Evolutionary conservation across 1,140 invertebrate genomes (phyloP).

Genomic region (Araneus ventricosus): DNA sequence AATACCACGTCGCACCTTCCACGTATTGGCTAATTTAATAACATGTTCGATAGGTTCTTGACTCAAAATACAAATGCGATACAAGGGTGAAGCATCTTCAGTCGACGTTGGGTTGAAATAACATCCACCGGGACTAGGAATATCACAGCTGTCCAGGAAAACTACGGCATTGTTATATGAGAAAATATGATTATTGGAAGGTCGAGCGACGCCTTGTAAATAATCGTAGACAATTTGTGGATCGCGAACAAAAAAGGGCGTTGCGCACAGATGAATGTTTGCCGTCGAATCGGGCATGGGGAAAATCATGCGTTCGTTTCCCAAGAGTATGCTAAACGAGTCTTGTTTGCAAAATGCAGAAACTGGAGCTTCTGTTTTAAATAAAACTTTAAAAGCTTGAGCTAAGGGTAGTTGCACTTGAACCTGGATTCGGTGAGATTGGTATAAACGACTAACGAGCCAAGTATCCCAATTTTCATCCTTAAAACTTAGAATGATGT

Average conservation of each 20-base stretch:
- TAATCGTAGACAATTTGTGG: not conserved
- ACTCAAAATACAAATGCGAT: not conserved
- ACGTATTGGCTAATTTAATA: not conserved
- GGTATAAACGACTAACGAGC: not conserved
- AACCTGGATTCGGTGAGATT: not conserved
- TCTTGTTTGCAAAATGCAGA: not conserved
- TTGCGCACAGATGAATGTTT: not conserved
- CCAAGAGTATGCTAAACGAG: not conserved
- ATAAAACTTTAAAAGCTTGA: not conserved
- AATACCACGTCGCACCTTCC: not conserved
- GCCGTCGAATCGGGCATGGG: not conserved
- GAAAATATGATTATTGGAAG: not conserved
- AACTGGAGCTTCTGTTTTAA: not conserved
- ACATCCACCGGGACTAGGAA: too few relatives aligned
- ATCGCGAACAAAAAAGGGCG: not conserved
- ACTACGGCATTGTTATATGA: not conserved
- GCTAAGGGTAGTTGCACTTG: not conserved
- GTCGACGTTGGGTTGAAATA: too few relatives aligned
- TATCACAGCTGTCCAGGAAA: not conserved
- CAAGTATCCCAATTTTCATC: not conserved
- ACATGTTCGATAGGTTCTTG: not conserved
- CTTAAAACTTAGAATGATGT: not conserved
- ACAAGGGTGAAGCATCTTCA: not conserved
- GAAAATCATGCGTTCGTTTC: not conserved
- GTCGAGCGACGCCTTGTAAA: not conserved